Conservation (phyloP, 2,797 vertebrate species). For the Betta splendens region DNA sequence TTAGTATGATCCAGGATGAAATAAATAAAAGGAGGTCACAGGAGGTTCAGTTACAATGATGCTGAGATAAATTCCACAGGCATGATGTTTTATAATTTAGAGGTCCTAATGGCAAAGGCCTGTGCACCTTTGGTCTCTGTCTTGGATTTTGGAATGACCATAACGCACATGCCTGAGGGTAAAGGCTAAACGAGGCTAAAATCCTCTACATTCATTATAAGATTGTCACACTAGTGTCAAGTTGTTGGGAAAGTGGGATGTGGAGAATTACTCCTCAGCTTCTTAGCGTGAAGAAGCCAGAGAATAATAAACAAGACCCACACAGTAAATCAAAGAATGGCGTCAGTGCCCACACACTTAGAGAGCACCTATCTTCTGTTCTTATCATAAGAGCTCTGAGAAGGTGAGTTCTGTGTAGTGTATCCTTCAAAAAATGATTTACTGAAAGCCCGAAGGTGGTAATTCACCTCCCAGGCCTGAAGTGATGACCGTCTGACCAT, state of each 20-base stretch:
- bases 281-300: neutral
- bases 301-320: neutral
- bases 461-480: slow-evolving; percentile 26
- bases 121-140: slow-evolving; percentile 50
- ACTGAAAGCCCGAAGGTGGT: slow-evolving; percentile 34
- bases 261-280: neutral
- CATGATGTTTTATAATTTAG: slow-evolving; percentile 22
- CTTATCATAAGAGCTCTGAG: neutral
- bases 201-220: neutral
- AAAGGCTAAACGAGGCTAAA: slow-evolving; percentile 18
- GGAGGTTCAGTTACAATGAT: slow-evolving; percentile 4
- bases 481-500: slow-evolving; percentile 54
- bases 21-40: no score
- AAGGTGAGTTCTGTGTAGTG: slow-evolving; percentile 9
- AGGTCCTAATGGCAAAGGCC: slow-evolving; percentile 36
- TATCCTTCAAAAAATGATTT: slow-evolving; percentile 33
- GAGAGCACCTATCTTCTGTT: neutral
- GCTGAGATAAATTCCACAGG: slow-evolving; percentile 45
- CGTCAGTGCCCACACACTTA: neutral
- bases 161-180: slow-evolving; percentile 32
- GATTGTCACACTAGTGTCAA: neutral
- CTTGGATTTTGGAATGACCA: slow-evolving; percentile 41
- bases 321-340: neutral
- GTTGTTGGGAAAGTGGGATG: neutral
- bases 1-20: no score